Evolutionary conservation across 1,140 invertebrate genomes (phyloP).

Genomic region (Eubasilissa regina): DNA sequence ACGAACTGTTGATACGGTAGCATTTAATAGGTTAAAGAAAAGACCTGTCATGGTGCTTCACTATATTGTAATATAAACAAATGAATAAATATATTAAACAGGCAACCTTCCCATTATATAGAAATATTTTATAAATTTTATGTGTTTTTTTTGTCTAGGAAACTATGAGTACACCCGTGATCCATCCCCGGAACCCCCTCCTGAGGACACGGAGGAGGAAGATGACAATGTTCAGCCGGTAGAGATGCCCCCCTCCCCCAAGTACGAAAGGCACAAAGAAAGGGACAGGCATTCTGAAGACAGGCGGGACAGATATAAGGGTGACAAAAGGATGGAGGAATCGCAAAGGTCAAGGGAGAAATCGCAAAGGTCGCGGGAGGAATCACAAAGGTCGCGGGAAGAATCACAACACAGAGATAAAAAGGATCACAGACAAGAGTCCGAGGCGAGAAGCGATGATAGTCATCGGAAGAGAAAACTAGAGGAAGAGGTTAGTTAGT

Average conservation of each 20-base stretch:
- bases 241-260: slow-evolving; percentile 16
- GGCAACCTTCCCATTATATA: no score
- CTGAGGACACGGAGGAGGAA: slow-evolving; percentile 24
- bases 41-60: no score
- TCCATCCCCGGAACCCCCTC: slow-evolving; percentile 11
- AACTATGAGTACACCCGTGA: slow-evolving; percentile 17
- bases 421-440: not conserved
- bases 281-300: slow-evolving; percentile 1
- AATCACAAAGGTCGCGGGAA: not conserved
- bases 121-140: not conserved
- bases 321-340: slow-evolving; percentile 18
- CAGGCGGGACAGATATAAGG: not conserved
- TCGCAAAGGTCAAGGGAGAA: not conserved
- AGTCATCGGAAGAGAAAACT: slow-evolving; percentile 45
- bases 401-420: slow-evolving; percentile 18
- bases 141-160: not conserved
- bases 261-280: slow-evolving; percentile 13
- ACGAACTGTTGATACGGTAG: no score
- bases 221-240: slow-evolving; percentile 11
- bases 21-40: no score
- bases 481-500: slow-evolving; percentile 40
- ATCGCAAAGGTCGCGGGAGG: no score
- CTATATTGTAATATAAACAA: no score
- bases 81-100: no score
- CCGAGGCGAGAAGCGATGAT: not conserved